phyloP scores from a whole-genome alignment of 2,888 invertebrate genomes.

The Callosobruchus maculatus region DNA sequence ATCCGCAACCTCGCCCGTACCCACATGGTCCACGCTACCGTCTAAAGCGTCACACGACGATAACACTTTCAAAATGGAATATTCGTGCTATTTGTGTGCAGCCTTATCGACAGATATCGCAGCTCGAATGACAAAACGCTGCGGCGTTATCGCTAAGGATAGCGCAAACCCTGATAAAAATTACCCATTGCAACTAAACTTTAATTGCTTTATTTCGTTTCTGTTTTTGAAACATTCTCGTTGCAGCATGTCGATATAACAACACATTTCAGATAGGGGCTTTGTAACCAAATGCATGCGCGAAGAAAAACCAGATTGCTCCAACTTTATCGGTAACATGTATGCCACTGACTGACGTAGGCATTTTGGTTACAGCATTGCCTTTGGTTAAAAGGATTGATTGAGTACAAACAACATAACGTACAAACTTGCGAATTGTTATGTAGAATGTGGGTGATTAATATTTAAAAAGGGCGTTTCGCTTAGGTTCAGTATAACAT shows the following conservation, averaged over 20 bases:
- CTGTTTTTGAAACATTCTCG: slow-evolving; percentile 9
- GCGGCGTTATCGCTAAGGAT: slow-evolving; percentile 21
- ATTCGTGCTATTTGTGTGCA: slow-evolving; percentile 47
- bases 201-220: slow-evolving; percentile 23
- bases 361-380: not conserved
- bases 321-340: not conserved
- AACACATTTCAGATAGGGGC: not conserved
- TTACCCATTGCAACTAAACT: slow-evolving; percentile 15
- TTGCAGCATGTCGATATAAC: slow-evolving; percentile 4
- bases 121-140: slow-evolving; percentile 42
- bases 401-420: too few species aligned
- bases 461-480: too few species aligned
- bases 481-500: too few species aligned
- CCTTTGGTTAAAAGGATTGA: not conserved
- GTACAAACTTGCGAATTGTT: too few species aligned
- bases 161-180: slow-evolving; percentile 14
- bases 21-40: slow-evolving; percentile 22
- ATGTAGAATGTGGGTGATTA: too few species aligned
- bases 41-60: slow-evolving; percentile 34
- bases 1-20: not conserved
- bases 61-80: slow-evolving; percentile 50
- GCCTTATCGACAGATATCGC: slow-evolving; percentile 42
- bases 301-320: not conserved
- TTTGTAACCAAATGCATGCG: not conserved
- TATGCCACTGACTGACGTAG: not conserved